A percentile compares a stretch with the other conserved stretches of the same genome.
These are phyloP conservation scores for Clupea harengus DNA, from an alignment of 2,113 vertebrate genomes.

Conservation along the genomic window DNA sequence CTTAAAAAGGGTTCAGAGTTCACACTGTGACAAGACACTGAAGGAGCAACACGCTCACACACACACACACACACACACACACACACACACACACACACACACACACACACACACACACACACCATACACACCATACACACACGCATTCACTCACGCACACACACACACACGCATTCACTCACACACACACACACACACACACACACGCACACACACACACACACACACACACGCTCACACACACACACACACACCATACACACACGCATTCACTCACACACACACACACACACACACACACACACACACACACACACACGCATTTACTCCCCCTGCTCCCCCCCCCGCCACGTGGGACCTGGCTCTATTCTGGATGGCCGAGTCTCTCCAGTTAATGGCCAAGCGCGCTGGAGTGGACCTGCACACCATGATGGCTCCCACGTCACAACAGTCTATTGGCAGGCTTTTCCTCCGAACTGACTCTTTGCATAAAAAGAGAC, in stretches of 20 bases:
- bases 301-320: too few relatives aligned
- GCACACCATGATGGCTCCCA: not conserved
- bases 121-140: too few relatives aligned
- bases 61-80: slow-evolving; percentile 26
- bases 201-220: too few relatives aligned
- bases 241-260: too few relatives aligned
- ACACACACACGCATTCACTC: too few relatives aligned
- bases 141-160: too few relatives aligned
- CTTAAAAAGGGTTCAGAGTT: not conserved
- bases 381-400: not conserved
- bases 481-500: slow-evolving; percentile 37
- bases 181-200: too few relatives aligned
- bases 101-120: too few relatives aligned
- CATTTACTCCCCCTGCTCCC: not conserved
- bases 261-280: not conserved
- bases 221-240: too few relatives aligned
- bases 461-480: not conserved
- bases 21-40: not conserved
- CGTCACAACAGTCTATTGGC: not conserved
- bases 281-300: too few relatives aligned
- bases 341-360: not conserved
- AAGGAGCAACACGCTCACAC: not conserved
- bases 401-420: not conserved
- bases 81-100: not conserved
- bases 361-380: not conserved